Percentiles rank a stretch among this genome's conserved stretches.
Evolutionary conservation across 2,888 invertebrate species (phyloP).

Genomic region (Nycteola revayana): DNA sequence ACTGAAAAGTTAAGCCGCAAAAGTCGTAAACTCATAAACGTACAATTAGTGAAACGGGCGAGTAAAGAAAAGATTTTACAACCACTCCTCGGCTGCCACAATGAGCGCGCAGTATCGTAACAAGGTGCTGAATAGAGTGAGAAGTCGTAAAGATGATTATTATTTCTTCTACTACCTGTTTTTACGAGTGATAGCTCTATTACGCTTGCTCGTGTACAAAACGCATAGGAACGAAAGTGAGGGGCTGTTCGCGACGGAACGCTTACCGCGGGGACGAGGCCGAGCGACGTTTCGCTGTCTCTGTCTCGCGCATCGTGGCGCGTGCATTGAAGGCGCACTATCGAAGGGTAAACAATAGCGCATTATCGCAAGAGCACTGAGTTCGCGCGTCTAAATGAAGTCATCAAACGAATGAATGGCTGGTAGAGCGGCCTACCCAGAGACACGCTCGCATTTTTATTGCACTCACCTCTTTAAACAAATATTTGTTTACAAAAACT

Average conservation of each 20-base stretch:
- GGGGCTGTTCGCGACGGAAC: constrained; percentile 51
- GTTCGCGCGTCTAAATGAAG: constrained; percentile 78
- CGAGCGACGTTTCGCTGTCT: constrained; percentile 53
- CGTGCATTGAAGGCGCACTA: constrained; percentile 78
- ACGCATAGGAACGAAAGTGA: constrained; percentile 53
- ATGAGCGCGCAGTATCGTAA: constrained; percentile 81
- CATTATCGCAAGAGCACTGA: constrained; percentile 78
- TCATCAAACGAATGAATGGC: constrained; percentile 81
- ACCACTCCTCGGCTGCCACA: constrained; percentile 77
- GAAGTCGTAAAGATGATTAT: constrained; percentile 83
- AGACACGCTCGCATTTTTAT: constrained; percentile 77
- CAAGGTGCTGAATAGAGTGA: constrained; percentile 83
- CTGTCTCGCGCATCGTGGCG: constrained; percentile 67
- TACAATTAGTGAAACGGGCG: constrained; percentile 81
- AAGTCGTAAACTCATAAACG: constrained; percentile 81
- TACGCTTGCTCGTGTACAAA: constrained; percentile 49
- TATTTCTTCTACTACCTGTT: constrained; percentile 84
- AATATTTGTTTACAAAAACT: constrained; percentile 63
- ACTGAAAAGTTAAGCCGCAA: constrained; percentile 75
- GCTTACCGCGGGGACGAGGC: constrained; percentile 51
- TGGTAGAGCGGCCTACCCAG: constrained; percentile 65
- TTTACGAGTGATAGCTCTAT: constrained; percentile 71
- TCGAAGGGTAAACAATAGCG: constrained; percentile 82
- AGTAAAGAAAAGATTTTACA: constrained; percentile 82
- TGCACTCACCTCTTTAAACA: constrained; percentile 71